Percentiles rank a stretch among this genome's conserved stretches.
These are phyloP conservation scores for Nemurella pictetii DNA, from an alignment of 2,888 invertebrate species.

Conservation along the genomic window DNA sequence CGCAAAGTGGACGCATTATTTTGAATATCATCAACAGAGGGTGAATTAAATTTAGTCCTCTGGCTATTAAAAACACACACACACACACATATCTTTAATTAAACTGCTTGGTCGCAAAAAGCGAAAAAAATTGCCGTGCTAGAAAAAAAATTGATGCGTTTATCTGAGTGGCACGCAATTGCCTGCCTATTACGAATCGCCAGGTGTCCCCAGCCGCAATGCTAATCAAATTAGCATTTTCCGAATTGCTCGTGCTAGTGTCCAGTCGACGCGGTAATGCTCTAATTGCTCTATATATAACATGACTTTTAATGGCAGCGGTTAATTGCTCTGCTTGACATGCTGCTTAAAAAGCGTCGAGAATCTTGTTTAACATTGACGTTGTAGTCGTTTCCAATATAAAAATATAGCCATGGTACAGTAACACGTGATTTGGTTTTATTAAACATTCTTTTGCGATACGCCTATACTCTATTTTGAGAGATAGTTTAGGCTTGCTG, in stretches of 20 bases:
- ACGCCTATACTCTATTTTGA: no score
- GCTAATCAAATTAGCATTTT: constrained; percentile 33
- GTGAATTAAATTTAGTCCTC: not conserved
- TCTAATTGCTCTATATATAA: constrained; percentile 14
- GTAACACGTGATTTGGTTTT: not conserved
- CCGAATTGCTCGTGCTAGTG: not conserved
- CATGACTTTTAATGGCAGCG: not conserved
- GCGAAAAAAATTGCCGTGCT: not conserved
- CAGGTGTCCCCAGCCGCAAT: constrained; percentile 30
- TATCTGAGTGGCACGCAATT: constrained; percentile 11
- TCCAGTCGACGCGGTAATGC: not conserved
- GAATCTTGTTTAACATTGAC: not conserved
- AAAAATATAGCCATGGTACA: not conserved
- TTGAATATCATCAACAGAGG: not conserved
- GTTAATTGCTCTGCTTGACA: constrained; percentile 11
- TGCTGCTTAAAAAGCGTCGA: not conserved
- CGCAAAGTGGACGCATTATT: not conserved
- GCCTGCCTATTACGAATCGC: not conserved
- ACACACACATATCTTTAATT: not conserved
- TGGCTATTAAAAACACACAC: not conserved
- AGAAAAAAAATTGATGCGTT: not conserved
- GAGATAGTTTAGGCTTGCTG: not conserved
- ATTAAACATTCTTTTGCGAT: no score
- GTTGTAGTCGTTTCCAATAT: not conserved
- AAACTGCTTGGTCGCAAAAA: not conserved